A percentile compares a stretch with the other conserved stretches of the same genome.
Evolutionary conservation across 92 coral and sea anemone genomes (phyloP).

Genomic region (Parazoanthus darwini): DNA sequence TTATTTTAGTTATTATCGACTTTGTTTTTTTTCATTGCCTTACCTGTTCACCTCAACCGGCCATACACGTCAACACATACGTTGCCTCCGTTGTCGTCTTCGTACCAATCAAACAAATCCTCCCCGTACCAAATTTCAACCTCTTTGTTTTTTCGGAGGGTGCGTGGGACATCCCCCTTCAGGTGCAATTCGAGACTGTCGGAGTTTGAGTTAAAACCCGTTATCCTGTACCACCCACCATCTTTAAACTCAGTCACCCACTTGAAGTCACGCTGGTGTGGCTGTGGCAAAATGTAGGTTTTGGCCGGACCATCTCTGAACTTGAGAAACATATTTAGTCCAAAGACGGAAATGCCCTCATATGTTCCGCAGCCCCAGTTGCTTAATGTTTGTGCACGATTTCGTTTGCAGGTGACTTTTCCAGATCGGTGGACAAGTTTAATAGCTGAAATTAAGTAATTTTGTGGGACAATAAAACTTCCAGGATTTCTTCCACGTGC

Average conservation of each 20-base stretch:
- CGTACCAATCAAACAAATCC: neutral
- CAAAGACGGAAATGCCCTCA: neutral
- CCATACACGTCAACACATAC: neutral
- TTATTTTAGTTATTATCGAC: too few species aligned
- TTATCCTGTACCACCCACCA: neutral
- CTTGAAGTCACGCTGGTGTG: neutral
- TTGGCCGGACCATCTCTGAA: neutral
- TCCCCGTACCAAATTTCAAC: neutral
- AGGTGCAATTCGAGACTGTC: neutral
- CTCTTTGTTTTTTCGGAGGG: neutral
- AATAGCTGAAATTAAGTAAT: neutral
- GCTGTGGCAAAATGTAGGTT: neutral
- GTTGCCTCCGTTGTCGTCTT: neutral
- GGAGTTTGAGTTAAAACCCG: neutral
- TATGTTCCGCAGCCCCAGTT: slow-evolving; percentile 5
- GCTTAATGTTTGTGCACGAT: neutral
- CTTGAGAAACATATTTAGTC: neutral
- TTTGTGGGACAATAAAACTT: neutral
- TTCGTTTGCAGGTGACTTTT: neutral
- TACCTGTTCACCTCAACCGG: neutral
- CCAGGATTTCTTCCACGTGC: neutral
- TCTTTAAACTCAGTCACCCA: neutral
- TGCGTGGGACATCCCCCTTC: neutral
- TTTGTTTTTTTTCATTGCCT: neutral
- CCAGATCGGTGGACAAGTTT: slow-evolving; percentile 14